Percentiles rank a stretch among this genome's conserved stretches.
Evolutionary conservation across 2,797 vertebrate genomes (phyloP).

Genomic region (Sebastes trivittatus): DNA sequence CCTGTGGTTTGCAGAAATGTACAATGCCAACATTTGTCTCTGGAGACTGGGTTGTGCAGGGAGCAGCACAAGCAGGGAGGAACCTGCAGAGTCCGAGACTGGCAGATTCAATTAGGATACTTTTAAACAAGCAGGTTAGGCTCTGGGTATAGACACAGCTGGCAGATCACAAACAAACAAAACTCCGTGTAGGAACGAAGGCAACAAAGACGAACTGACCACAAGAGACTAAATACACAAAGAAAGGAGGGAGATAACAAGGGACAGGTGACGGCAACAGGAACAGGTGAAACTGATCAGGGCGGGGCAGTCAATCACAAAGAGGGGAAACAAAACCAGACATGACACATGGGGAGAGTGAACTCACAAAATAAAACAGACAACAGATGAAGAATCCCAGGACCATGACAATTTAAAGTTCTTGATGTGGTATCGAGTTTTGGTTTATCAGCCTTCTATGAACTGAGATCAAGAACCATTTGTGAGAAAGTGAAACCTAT

Average conservation of each 20-base stretch:
- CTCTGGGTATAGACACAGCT: too few species aligned
- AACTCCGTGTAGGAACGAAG: background rate
- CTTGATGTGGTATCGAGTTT: background rate
- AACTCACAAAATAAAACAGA: background rate
- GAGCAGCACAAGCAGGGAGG: too few species aligned
- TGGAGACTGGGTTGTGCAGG: too few species aligned
- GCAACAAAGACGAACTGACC: background rate
- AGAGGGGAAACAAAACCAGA: background rate
- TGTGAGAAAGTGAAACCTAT: background rate
- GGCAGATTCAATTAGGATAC: background rate
- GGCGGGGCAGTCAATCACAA: background rate
- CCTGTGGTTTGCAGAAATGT: too few species aligned
- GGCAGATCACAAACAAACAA: background rate
- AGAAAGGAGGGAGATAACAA: background rate
- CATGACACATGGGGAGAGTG: too few species aligned
- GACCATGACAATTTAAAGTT: background rate
- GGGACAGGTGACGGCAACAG: background rate
- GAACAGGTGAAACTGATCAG: background rate
- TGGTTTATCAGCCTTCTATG: accelerated
- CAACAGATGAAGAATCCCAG: background rate
- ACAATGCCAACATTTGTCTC: too few species aligned
- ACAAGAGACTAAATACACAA: background rate
- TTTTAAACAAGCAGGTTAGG: background rate
- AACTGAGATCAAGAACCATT: background rate
- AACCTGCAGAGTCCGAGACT: too few species aligned